phyloP scores from a whole-genome alignment of 2,113 vertebrate species.

The Dicaeum eximium region DNA sequence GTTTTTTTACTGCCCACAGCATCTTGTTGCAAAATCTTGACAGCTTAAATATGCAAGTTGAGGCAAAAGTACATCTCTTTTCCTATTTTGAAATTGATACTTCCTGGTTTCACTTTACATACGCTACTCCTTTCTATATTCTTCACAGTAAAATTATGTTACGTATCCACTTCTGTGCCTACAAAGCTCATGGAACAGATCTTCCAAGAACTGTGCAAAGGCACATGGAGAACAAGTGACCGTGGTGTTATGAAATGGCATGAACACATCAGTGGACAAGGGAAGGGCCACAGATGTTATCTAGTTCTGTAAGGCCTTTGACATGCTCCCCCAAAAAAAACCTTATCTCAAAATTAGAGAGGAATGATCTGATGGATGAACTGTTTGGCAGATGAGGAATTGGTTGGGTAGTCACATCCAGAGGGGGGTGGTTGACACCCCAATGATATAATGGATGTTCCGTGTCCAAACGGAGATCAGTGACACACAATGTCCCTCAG shows the following conservation, averaged over 20 bases:
- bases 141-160: not conserved
- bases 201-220: not conserved
- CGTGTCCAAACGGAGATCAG: not conserved
- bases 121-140: not conserved
- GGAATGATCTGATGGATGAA: not conserved
- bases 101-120: not conserved
- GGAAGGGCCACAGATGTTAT: not conserved
- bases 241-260: too few relatives aligned
- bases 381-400: not conserved
- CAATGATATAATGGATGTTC: too few relatives aligned
- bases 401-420: not conserved
- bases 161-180: not conserved
- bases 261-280: not conserved
- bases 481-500: not conserved
- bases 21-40: not conserved
- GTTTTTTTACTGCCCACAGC: not conserved
- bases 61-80: not conserved
- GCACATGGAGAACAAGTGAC: not conserved
- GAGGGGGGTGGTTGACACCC: not conserved
- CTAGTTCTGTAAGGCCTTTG: not conserved
- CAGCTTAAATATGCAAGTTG: not conserved
- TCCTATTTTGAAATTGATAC: not conserved
- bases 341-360: not conserved
- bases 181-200: not conserved
- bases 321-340: not conserved